These are phyloP conservation scores for Kuschelorhynchus macadamiae DNA, from an alignment of 2,888 invertebrate species.

Conservation along the genomic window DNA sequence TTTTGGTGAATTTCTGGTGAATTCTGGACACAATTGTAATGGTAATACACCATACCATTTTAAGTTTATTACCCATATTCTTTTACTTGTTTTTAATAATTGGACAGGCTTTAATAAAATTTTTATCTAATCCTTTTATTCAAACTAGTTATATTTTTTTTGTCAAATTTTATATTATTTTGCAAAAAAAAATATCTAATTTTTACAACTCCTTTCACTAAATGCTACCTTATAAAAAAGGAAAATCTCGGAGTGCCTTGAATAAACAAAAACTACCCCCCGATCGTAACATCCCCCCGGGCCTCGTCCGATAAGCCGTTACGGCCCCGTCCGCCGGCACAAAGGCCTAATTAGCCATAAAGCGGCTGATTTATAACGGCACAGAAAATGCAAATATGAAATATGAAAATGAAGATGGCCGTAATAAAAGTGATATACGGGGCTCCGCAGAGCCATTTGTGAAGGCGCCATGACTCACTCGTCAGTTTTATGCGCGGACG, in stretches of 20 bases:
- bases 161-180: too few species aligned
- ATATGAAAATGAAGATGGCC: conserved; percentile 75
- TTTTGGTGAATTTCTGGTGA: too few species aligned
- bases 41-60: too few species aligned
- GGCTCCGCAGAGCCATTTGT: conserved; percentile 83
- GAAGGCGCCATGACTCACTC: conserved; percentile 78
- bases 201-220: too few species aligned
- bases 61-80: too few species aligned
- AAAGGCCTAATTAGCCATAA: conserved; percentile 77
- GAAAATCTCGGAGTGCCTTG: conserved; percentile 13
- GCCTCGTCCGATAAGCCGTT: conserved; percentile 70
- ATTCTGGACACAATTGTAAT: too few species aligned
- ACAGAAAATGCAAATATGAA: conserved; percentile 75
- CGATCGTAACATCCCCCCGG: conserved; percentile 42
- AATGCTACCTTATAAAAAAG: conserved; percentile 2
- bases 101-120: too few species aligned
- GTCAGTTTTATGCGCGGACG: conserved; percentile 82
- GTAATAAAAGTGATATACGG: conserved; percentile 86
- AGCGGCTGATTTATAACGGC: conserved; percentile 76
- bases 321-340: conserved; percentile 67
- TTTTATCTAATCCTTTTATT: too few species aligned
- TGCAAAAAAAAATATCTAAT: too few species aligned
- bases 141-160: too few species aligned
- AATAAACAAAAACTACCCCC: conserved; percentile 46
- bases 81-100: too few species aligned